A percentile compares a stretch with the other conserved stretches of the same genome.
Conservation (phyloP, 2,888 invertebrate species). For the Crioceris asparagi region DNA sequence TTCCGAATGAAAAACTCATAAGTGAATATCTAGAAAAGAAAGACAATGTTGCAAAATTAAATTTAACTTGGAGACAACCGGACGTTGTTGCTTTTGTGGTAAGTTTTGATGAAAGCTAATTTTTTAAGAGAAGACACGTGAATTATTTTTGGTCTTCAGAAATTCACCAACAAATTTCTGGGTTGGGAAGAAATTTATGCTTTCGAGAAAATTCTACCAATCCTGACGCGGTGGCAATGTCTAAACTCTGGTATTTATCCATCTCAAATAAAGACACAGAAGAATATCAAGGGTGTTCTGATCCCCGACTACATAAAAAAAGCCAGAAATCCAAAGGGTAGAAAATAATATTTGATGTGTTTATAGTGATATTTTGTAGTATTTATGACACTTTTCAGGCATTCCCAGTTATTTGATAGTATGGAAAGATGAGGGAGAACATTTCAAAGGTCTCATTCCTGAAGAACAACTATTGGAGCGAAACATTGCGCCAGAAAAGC, state of each 20-base stretch:
- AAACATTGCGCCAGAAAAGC: conserved; percentile 34
- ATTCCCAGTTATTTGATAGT: conserved; percentile 61
- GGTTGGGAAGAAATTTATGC: conserved; percentile 68
- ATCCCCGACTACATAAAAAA: conserved; percentile 46
- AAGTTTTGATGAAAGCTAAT: conserved; percentile 25
- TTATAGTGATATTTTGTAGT: not conserved
- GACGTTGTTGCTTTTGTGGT: conserved; percentile 61
- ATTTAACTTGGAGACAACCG: conserved; percentile 54
- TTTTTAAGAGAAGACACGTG: not conserved
- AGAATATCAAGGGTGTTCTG: conserved; percentile 29
- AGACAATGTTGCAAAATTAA: conserved; percentile 42
- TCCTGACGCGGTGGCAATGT: conserved; percentile 68
- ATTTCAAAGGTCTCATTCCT: conserved; percentile 49
- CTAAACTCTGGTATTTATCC: conserved; percentile 39
- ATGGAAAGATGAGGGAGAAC: conserved; percentile 52
- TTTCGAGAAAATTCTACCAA: conserved; percentile 65
- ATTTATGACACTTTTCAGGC: conserved; percentile 35
- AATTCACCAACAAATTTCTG: conserved; percentile 53
- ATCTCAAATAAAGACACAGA: no score
- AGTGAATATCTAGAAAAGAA: conserved; percentile 57
- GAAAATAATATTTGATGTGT: conserved; percentile 2
- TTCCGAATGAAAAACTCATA: conserved; percentile 64
- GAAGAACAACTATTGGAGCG: conserved; percentile 46
- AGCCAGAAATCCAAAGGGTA: conserved; percentile 41
- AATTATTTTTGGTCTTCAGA: conserved; percentile 35